phyloP scores from a whole-genome alignment of 2,797 vertebrate species.

The Gallinago solitaria region DNA sequence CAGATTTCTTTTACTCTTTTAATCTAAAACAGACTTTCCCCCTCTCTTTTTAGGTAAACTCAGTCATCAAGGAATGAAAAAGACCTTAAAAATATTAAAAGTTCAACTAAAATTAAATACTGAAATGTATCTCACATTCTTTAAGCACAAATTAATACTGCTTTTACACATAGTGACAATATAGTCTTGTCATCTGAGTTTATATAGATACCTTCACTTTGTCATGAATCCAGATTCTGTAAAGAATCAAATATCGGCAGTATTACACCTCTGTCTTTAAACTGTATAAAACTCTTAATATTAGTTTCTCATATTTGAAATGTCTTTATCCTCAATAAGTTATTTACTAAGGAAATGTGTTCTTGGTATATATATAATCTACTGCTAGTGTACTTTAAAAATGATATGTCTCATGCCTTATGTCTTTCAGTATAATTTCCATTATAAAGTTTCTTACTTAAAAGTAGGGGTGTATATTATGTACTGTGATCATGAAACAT shows the following conservation, averaged over 20 bases:
- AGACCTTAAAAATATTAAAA: not conserved
- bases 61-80: not conserved
- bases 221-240: not conserved
- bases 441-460: not conserved
- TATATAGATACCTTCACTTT: not conserved
- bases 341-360: not conserved
- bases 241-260: not conserved
- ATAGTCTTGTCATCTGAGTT: not conserved
- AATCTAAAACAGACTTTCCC: not conserved
- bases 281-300: not conserved
- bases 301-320: not conserved
- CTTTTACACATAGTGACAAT: not conserved
- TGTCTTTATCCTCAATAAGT: not conserved
- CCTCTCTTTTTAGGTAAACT: not conserved
- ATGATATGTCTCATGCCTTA: fast-evolving
- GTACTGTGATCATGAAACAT: not conserved
- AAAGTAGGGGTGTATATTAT: not conserved
- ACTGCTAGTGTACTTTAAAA: not conserved
- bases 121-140: not conserved
- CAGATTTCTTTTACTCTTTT: not conserved
- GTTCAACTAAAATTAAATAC: not conserved
- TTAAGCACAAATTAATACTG: not conserved
- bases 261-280: not conserved
- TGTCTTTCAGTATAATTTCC: not conserved
- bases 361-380: not conserved